Base-by-base conservation (phyloP, 2,797 vertebrate genomes). In the Kryptopterus vitreolus region DNA sequence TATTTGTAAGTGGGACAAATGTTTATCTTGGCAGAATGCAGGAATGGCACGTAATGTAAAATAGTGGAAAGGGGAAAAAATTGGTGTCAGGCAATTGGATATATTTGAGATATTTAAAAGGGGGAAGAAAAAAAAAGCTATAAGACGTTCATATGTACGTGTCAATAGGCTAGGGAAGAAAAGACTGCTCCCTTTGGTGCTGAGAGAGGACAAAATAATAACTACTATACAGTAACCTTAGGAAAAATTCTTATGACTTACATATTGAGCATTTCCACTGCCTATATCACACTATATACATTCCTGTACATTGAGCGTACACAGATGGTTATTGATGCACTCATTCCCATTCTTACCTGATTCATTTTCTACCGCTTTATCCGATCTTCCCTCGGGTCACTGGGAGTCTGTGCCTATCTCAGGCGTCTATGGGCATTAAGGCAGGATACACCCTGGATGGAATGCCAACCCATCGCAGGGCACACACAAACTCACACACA, bases 261-360 rank as follows among this genome's bases (percentile, higher is more conserved):
- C 43, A 20, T 68, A 35, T 18, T n/a, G 31, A n/a, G 35, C 12
- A 7, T 58, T n/a, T 13, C 22, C 22, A 59, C 22, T 22, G 20
- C 62, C 62, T 59, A 35, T 58, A 50, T 53, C 22, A 61, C 35
- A 35, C 38, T 22, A 66, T 66, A 63, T 61, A 61, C 24, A 33
- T 55, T 13, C 5, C 2, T 55, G 29, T 33, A 59, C 26, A 53
- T 77, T 50, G 18, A 62, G 65, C 20, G 9, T 65, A 35, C 6
- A 53, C 6, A 33, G 18, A 26, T 69, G 31, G 71, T 61, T 38
- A 76, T 6, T 16, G 43, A 50, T 71, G 11, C 48, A 46, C 38
- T 38, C 74, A 50, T 70, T 46, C 79, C 63, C 20, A 61, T 20
- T 43, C 73, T 76, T 70, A 76, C 72, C 79, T 43, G 65, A 62